phyloP scores from a whole-genome alignment of 92 coral and sea anemone genomes.

The Heteractis magnifica region DNA sequence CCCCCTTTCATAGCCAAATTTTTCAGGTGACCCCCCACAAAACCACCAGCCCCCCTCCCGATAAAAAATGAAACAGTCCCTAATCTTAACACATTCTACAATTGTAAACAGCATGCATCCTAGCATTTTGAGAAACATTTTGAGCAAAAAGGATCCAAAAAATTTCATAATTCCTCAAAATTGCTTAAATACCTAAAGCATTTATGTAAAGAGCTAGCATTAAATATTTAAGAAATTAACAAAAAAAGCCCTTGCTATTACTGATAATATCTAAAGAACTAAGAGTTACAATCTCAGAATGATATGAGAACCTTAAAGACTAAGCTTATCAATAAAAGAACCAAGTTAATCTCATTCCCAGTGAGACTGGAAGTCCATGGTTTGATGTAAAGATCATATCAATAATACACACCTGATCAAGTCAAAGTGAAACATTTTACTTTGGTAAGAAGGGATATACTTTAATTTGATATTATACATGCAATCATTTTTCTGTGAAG shows the following conservation, averaged over 20 bases:
- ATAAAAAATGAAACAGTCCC: too few relatives aligned
- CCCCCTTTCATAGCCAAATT: too few relatives aligned
- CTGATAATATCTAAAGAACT: background rate
- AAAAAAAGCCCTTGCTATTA: too few relatives aligned
- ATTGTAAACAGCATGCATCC: background rate
- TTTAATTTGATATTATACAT: background rate
- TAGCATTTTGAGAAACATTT: background rate
- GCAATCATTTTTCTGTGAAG: too few relatives aligned
- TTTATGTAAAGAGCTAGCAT: background rate
- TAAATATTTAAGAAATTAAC: too few relatives aligned
- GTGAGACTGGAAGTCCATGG: background rate
- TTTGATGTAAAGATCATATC: background rate
- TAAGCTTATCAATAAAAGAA: background rate
- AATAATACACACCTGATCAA: background rate
- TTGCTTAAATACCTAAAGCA: too few relatives aligned
- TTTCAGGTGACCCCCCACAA: too few relatives aligned
- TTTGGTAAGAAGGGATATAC: background rate
- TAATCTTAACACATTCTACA: too few relatives aligned
- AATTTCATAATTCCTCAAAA: too few relatives aligned
- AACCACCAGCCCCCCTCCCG: too few relatives aligned
- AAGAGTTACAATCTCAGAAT: background rate
- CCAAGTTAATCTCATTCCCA: background rate
- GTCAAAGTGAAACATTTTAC: background rate
- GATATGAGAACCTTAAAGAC: background rate
- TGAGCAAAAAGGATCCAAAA: background rate